Percentiles rank a stretch among this genome's conserved stretches.
These are phyloP conservation scores for Xestia c-nigrum DNA, from an alignment of 2,888 invertebrate genomes.

Conservation along the genomic window DNA sequence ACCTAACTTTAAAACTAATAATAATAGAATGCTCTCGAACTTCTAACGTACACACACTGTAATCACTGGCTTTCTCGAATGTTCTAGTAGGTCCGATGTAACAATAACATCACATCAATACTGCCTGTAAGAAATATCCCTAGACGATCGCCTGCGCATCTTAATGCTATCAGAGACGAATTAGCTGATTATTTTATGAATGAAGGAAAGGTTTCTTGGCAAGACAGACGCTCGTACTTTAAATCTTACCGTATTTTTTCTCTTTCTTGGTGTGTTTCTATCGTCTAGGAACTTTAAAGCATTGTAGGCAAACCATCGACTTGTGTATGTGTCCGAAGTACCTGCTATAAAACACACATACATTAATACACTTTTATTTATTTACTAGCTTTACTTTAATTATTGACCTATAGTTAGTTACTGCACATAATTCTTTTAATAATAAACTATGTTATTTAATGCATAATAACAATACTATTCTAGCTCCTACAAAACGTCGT, in stretches of 20 bases:
- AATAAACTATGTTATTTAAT: conserved; percentile 25
- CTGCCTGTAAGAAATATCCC: conserved; percentile 55
- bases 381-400: conserved; percentile 22
- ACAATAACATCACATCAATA: conserved; percentile 51
- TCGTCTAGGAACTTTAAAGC: conserved; percentile 59
- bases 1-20: too few species aligned
- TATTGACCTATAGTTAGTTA: conserved; percentile 15
- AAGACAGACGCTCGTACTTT: conserved; percentile 55
- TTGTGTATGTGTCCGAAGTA: conserved; percentile 58
- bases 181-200: conserved; percentile 58
- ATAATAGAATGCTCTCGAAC: too few species aligned
- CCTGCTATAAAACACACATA: conserved; percentile 42
- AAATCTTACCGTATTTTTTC: conserved; percentile 46
- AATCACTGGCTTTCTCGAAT: too few species aligned
- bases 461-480: conserved; percentile 19
- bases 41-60: too few species aligned
- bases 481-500: conserved; percentile 22
- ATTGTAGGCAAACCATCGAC: conserved; percentile 60
- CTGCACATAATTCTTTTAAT: conserved; percentile 20
- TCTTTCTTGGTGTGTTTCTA: conserved; percentile 53
- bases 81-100: too few species aligned
- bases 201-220: conserved; percentile 58
- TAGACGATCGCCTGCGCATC: conserved; percentile 52
- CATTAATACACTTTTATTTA: conserved; percentile 23
- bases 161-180: conserved; percentile 56